These are phyloP conservation scores for Amorpha juglandis DNA, from an alignment of 2,888 invertebrate species.

Conservation along the genomic window DNA sequence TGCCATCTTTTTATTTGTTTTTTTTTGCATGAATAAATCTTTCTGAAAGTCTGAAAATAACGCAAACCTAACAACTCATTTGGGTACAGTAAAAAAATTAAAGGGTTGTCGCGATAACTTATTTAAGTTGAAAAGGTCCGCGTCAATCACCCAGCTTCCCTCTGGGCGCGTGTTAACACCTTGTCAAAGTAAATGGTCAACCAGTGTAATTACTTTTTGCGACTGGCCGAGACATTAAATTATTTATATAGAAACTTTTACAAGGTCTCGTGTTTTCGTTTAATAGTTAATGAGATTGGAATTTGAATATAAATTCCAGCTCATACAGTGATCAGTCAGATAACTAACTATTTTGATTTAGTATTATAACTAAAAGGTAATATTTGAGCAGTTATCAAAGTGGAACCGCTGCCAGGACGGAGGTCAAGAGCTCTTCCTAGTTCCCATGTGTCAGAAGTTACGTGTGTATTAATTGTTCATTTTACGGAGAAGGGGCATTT, in stretches of 20 bases:
- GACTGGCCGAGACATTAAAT: conserved; percentile 35
- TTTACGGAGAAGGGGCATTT: too few relatives aligned
- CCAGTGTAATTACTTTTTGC: conserved; percentile 50
- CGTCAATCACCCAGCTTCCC: background rate
- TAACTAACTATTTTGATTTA: too few relatives aligned
- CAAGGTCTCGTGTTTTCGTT: background rate
- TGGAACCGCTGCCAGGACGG: too few relatives aligned
- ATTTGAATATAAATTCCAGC: background rate
- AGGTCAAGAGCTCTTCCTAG: too few relatives aligned
- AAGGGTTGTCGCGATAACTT: conserved; percentile 10
- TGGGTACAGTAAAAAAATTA: conserved; percentile 19
- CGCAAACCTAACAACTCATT: background rate
- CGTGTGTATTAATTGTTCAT: too few relatives aligned
- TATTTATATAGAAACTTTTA: conserved; percentile 38
- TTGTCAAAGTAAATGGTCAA: conserved; percentile 44
- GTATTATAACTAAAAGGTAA: too few relatives aligned
- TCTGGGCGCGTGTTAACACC: conserved; percentile 37
- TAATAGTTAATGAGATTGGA: background rate
- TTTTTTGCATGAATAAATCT: background rate
- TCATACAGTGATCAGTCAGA: background rate
- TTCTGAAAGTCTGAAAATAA: background rate
- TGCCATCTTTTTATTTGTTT: background rate
- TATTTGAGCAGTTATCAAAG: too few relatives aligned
- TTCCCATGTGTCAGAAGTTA: too few relatives aligned
- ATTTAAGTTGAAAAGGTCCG: conserved; percentile 19